These are phyloP conservation scores for Thripadectes ignobilis DNA, from an alignment of 2,797 vertebrate species.

Conservation along the genomic window DNA sequence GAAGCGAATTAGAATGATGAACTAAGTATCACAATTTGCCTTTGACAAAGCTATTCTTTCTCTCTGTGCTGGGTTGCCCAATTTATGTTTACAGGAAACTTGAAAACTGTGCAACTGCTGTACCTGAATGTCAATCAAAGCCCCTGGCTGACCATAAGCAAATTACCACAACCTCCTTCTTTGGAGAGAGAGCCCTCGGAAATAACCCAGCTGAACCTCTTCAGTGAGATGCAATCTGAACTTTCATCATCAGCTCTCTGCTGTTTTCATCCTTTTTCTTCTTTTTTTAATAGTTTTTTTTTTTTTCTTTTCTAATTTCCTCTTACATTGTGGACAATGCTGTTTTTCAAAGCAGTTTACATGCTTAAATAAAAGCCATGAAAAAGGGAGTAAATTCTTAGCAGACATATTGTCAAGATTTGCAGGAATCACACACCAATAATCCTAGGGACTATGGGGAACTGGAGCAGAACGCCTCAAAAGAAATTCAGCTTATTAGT, in stretches of 20 bases:
- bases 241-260: not conserved
- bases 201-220: constrained; percentile 31
- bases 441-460: constrained; percentile 23
- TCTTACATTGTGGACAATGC: not conserved
- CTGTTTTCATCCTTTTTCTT: not conserved
- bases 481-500: constrained; percentile 20
- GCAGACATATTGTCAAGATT: constrained; percentile 4
- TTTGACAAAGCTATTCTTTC: constrained; percentile 30
- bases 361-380: constrained; percentile 11
- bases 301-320: constrained; percentile 23
- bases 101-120: not conserved
- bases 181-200: constrained; percentile 32
- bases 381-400: constrained; percentile 43
- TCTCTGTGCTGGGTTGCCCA: not conserved
- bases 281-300: no score
- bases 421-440: not conserved
- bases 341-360: constrained; percentile 53
- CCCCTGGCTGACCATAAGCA: not conserved
- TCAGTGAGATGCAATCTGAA: constrained; percentile 1
- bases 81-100: constrained; percentile 11
- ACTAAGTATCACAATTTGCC: constrained; percentile 7
- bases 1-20: not conserved
- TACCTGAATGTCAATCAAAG: not conserved
- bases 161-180: constrained; percentile 9
- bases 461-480: constrained; percentile 13